Evolutionary conservation across 37 sponge, comb jelly and placozoan genomes (phyloP).

Genomic region (Geodia barretti): DNA sequence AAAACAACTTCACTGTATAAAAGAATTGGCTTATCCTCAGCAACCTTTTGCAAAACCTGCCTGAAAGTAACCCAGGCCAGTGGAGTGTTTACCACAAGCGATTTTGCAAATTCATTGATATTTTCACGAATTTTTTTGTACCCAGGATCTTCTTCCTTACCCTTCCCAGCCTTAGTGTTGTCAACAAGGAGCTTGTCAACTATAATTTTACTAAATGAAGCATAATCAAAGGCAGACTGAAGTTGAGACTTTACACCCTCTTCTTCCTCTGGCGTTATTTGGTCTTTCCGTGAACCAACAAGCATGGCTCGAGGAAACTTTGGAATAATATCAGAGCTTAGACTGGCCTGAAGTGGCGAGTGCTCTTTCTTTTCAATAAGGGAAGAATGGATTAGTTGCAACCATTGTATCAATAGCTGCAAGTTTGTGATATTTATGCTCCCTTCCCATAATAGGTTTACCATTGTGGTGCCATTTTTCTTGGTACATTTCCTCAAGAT

Average conservation of each 20-base stretch:
- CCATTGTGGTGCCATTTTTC: slow-evolving; percentile 9
- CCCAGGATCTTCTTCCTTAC: slow-evolving; percentile 30
- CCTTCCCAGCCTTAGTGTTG: slow-evolving; percentile 59
- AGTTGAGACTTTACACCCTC: too few relatives aligned
- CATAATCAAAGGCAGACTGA: too few relatives aligned
- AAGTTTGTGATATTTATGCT: slow-evolving; percentile 3
- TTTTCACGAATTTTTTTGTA: neutral
- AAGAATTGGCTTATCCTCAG: slow-evolving; percentile 11
- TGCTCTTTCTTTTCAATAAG: too few relatives aligned
- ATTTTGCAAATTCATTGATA: slow-evolving; percentile 27
- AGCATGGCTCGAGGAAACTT: too few relatives aligned
- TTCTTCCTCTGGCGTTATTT: too few relatives aligned
- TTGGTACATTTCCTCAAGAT: slow-evolving; percentile 4
- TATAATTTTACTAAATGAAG: neutral
- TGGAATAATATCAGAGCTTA: too few relatives aligned
- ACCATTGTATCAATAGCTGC: too few relatives aligned
- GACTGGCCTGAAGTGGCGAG: too few relatives aligned
- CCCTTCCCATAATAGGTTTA: neutral
- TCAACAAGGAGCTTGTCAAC: slow-evolving; percentile 30
- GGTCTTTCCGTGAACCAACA: too few relatives aligned
- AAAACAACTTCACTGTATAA: neutral
- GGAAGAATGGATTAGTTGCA: too few relatives aligned
- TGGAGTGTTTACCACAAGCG: slow-evolving; percentile 27
- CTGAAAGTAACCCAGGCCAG: slow-evolving; percentile 54
- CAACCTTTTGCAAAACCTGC: slow-evolving; percentile 38